phyloP scores from a whole-genome alignment of 1,140 invertebrate species.

The Papilio helenus region DNA sequence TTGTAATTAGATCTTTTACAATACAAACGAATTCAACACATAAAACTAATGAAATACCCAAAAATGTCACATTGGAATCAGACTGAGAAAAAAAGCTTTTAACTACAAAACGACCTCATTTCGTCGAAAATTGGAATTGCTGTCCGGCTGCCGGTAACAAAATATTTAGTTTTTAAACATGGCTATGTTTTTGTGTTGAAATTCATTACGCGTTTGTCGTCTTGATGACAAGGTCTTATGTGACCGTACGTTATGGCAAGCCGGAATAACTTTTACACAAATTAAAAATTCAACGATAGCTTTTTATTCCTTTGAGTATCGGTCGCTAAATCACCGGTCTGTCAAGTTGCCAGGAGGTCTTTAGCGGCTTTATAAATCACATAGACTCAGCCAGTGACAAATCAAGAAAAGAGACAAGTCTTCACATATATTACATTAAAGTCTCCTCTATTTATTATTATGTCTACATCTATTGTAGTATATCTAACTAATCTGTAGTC shows the following conservation, averaged over 20 bases:
- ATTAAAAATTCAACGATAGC: neutral
- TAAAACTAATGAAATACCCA: constrained; percentile 29
- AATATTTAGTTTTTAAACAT: constrained; percentile 22
- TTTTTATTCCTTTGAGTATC: constrained; percentile 2
- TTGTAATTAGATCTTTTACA: neutral
- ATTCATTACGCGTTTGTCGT: constrained; percentile 30
- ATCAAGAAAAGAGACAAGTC: neutral
- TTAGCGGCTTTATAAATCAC: neutral
- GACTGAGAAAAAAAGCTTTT: constrained; percentile 17
- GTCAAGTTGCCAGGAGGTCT: neutral
- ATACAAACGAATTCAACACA: constrained; percentile 16
- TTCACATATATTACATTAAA: neutral
- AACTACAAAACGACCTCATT: constrained; percentile 35
- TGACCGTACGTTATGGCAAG: constrained; percentile 12
- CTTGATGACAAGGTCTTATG: constrained; percentile 19
- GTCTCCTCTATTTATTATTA: neutral
- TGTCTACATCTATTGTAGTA: too few relatives aligned
- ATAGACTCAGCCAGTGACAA: neutral
- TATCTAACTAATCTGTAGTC: too few relatives aligned
- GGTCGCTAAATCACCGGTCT: neutral
- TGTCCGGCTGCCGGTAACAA: constrained; percentile 10
- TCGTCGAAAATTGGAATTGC: constrained; percentile 35
- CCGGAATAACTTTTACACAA: constrained; percentile 2
- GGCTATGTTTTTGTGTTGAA: constrained; percentile 16
- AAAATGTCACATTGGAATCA: constrained; percentile 26